Conservation (phyloP, 2,797 vertebrate genomes). For the Thaleichthys pacificus region DNA sequence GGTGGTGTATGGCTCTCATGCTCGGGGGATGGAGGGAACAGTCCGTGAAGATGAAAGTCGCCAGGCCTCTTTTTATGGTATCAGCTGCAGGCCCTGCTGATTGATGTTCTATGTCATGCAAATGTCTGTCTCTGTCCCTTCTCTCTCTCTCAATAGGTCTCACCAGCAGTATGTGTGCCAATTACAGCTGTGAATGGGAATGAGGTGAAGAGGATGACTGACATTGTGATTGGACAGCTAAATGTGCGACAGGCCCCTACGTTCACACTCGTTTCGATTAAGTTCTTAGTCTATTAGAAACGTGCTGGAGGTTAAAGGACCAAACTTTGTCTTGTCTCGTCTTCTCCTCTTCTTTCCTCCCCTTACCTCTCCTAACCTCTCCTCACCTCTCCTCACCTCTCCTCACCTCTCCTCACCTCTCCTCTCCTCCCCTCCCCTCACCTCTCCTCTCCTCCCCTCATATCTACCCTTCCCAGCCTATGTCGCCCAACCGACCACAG, state of each 20-base stretch:
- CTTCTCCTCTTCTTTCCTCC: conserved; percentile 16
- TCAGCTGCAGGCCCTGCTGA: conserved; percentile 38
- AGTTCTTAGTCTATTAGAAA: conserved; percentile 30
- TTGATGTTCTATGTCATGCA: conserved; percentile 29
- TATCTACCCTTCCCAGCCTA: conserved; percentile 32
- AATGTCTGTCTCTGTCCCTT: conserved; percentile 3
- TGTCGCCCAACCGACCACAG: conserved; percentile 42
- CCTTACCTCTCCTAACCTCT: conserved; percentile 24
- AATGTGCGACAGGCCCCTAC: conserved; percentile 33
- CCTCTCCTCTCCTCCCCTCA: conserved; percentile 24
- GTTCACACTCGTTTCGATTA: conserved; percentile 6
- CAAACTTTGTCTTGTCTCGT: not conserved
- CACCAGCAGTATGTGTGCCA: not conserved
- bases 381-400: conserved; percentile 15
- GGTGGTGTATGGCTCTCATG: conserved; percentile 29
- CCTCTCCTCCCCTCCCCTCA: conserved; percentile 20
- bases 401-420: conserved; percentile 24
- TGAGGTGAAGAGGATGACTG: conserved; percentile 4
- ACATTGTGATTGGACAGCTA: not conserved
- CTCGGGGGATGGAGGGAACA: conserved; percentile 44
- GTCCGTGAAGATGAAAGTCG: conserved; percentile 44
- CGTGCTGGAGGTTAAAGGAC: not conserved
- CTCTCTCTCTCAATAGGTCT: conserved; percentile 25
- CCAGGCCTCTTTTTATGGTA: not conserved
- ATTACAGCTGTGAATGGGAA: conserved; percentile 5